These are phyloP conservation scores for Phylloscopus trochilus DNA, from an alignment of 2,113 vertebrate species.

Conservation along the genomic window DNA sequence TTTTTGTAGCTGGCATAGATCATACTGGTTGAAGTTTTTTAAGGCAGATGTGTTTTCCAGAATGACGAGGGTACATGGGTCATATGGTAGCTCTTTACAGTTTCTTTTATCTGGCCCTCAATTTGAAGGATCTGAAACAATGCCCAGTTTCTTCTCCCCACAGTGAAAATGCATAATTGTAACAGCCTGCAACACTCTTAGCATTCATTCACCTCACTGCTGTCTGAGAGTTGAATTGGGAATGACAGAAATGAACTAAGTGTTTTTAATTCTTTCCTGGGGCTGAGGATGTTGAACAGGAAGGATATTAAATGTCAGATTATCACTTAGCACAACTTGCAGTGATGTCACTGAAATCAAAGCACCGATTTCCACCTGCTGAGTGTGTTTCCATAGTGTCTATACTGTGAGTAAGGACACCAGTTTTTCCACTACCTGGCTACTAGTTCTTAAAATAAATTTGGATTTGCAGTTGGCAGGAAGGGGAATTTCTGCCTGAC, in stretches of 20 bases:
- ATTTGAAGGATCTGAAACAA: constrained; percentile 18
- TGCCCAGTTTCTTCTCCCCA: background rate
- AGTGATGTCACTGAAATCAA: constrained; percentile 1
- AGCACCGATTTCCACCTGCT: background rate
- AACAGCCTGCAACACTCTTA: background rate
- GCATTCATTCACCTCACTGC: background rate
- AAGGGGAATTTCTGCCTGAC: background rate
- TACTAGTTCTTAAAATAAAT: background rate
- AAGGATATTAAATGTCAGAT: constrained; percentile 18
- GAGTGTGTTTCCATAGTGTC: background rate
- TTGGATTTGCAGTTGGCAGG: background rate
- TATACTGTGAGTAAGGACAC: background rate
- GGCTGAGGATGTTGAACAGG: background rate
- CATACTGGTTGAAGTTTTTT: background rate
- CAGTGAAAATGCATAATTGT: background rate
- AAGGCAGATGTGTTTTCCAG: background rate
- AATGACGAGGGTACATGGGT: background rate
- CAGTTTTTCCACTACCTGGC: background rate
- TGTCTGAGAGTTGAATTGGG: background rate
- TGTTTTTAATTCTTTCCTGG: constrained; percentile 17
- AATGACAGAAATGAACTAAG: constrained; percentile 4
- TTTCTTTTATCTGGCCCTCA: background rate
- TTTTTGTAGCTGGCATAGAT: background rate
- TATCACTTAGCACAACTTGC: background rate
- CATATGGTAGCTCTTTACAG: background rate